Conservation (phyloP, 2,797 vertebrate species). For the Esox masquinongy region DNA sequence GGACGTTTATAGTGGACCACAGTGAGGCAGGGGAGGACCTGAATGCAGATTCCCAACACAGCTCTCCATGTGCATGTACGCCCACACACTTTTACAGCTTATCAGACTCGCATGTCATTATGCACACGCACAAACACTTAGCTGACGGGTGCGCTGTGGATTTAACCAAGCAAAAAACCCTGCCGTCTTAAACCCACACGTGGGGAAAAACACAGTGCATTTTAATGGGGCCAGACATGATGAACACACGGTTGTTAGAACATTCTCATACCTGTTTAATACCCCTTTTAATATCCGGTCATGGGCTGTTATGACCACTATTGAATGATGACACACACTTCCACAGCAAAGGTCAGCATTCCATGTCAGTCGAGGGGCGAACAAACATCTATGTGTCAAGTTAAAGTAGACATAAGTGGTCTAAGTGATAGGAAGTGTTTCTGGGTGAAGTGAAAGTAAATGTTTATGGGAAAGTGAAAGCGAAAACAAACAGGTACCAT, state of each 20-base stretch:
- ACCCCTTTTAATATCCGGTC: slow-evolving; percentile 6
- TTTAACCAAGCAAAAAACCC: slow-evolving; percentile 23
- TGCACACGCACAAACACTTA: slow-evolving; percentile 21
- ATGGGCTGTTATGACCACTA: slow-evolving; percentile 3
- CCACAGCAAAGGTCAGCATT: no score
- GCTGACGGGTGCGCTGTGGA: slow-evolving; percentile 9
- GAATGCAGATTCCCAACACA: background rate
- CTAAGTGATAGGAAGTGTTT: no score
- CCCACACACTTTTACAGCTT: background rate
- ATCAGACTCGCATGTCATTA: slow-evolving; percentile 10
- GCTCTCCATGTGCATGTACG: background rate
- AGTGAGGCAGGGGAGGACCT: background rate
- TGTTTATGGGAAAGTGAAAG: no score
- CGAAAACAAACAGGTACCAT: no score
- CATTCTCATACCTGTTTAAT: slow-evolving; percentile 19
- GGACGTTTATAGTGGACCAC: background rate
- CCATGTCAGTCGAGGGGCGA: no score
- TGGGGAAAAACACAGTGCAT: background rate
- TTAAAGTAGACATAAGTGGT: no score
- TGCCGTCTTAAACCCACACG: slow-evolving; percentile 15
- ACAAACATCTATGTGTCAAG: no score
- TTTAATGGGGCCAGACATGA: slow-evolving; percentile 33
- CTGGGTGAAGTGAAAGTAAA: no score
- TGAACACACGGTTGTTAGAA: slow-evolving; percentile 6
- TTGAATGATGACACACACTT: background rate